Conservation (phyloP, 2,797 vertebrate species). For the Rhinatrema bivittatum region DNA sequence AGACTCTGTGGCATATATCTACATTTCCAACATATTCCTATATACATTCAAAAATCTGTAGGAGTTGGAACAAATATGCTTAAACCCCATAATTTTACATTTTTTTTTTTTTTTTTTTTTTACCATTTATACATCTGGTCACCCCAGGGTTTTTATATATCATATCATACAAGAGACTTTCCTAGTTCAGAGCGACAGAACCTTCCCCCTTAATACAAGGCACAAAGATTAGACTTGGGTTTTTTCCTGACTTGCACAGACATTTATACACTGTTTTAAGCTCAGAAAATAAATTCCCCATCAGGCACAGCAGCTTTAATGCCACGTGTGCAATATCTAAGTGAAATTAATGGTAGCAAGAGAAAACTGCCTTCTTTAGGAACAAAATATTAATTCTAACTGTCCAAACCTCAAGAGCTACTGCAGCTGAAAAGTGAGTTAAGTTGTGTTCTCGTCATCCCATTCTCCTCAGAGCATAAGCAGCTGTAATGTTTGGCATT, state of each 20-base stretch:
- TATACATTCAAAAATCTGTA: conserved; percentile 93
- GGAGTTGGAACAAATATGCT: conserved; percentile 84
- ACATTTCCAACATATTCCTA: conserved; percentile 91
- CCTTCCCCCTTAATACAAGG: conserved; percentile 91
- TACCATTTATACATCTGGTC: conserved; percentile 62
- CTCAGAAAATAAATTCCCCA: conserved; percentile 60
- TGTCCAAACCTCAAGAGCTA: conserved; percentile 27
- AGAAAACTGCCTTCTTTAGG: too few relatives aligned
- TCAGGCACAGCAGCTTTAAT: conserved; percentile 57
- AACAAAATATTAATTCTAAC: too few relatives aligned
- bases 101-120: too few relatives aligned
- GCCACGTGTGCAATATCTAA: conserved; percentile 53
- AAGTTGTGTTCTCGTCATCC: conserved; percentile 51
- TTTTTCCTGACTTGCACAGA: conserved; percentile 78
- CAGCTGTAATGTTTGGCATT: conserved; percentile 49
- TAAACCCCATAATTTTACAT: conserved; percentile 66
- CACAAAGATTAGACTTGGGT: conserved; percentile 95
- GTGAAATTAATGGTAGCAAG: conserved; percentile 56
- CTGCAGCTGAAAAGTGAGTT: conserved; percentile 32
- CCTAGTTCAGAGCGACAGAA: conserved; percentile 70
- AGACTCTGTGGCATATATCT: conserved; percentile 99
- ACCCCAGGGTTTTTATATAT: conserved; percentile 62
- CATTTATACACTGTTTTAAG: conserved; percentile 75
- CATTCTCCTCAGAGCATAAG: conserved; percentile 59
- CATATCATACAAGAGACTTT: conserved; percentile 76